phyloP scores from a whole-genome alignment of 2,888 invertebrate species.

The Ochropacha duplaris region DNA sequence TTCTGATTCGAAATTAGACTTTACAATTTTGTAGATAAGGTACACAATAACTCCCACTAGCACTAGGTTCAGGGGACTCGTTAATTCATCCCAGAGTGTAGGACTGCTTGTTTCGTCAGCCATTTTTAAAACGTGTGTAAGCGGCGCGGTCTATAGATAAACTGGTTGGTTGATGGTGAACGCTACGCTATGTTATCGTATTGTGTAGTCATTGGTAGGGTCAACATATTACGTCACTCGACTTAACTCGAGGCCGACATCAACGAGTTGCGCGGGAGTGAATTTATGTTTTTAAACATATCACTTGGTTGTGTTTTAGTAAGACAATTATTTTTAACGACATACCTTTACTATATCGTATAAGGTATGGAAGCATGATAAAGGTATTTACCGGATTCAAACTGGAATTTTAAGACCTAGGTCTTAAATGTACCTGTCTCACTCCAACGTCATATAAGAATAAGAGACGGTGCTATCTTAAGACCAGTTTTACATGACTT shows the following conservation, averaged over 20 bases:
- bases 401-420: no score
- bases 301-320: no score
- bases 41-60: slow-evolving; percentile 68
- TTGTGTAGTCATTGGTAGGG: slow-evolving; percentile 43
- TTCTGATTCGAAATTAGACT: slow-evolving; percentile 69
- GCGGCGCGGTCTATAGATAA: slow-evolving; percentile 31
- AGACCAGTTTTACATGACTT: no score
- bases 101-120: slow-evolving; percentile 45
- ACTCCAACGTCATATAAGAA: no score
- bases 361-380: no score
- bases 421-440: no score
- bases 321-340: no score
- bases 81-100: slow-evolving; percentile 72
- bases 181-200: slow-evolving; percentile 33
- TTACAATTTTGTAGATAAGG: slow-evolving; percentile 85
- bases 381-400: no score
- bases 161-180: slow-evolving; percentile 27
- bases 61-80: slow-evolving; percentile 68
- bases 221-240: slow-evolving; percentile 28
- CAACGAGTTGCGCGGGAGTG: background rate
- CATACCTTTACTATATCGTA: no score
- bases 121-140: slow-evolving; percentile 40
- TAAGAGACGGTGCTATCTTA: no score
- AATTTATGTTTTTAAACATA: background rate
- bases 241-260: slow-evolving; percentile 1